These are phyloP conservation scores for Hippoglossus stenolepis DNA, from an alignment of 2,113 vertebrate genomes.

Conservation along the genomic window DNA sequence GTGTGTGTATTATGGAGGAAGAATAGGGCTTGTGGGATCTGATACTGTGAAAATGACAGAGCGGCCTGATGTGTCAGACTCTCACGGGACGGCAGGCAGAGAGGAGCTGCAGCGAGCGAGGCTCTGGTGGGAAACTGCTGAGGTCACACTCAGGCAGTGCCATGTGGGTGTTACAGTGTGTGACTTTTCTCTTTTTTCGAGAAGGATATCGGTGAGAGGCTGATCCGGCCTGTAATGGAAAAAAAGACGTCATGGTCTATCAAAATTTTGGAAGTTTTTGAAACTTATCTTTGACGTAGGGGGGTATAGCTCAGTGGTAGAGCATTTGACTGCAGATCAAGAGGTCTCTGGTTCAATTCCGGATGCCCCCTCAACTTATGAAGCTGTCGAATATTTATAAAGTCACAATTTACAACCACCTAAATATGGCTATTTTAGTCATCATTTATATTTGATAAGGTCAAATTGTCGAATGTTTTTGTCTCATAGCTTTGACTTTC, in stretches of 20 bases:
- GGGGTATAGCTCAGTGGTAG: constrained; percentile 93
- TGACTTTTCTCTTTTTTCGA: constrained; percentile 12
- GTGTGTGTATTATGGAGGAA: constrained; percentile 56
- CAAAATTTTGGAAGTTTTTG: no score
- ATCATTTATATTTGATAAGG: neutral
- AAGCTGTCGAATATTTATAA: neutral
- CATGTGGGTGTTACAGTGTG: constrained; percentile 41
- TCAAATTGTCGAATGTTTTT: neutral
- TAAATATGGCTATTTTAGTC: no score
- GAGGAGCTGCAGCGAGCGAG: constrained; percentile 26
- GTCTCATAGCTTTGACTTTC: neutral
- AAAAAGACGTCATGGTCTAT: neutral
- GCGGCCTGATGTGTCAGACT: constrained; percentile 65
- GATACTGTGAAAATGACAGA: constrained; percentile 72
- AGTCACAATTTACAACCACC: no score
- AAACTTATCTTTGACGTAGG: neutral
- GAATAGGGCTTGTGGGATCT: constrained; percentile 67
- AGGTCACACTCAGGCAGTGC: constrained; percentile 41
- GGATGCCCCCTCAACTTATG: constrained; percentile 81
- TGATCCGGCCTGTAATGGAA: no score
- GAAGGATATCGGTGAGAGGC: neutral
- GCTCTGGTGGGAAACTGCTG: constrained; percentile 71
- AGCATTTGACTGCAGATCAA: constrained; percentile 93
- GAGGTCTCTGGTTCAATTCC: constrained; percentile 90
- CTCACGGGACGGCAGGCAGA: constrained; percentile 65